Conservation (phyloP, 1,140 invertebrate genomes). For the Zaprionus camerounensis region DNA sequence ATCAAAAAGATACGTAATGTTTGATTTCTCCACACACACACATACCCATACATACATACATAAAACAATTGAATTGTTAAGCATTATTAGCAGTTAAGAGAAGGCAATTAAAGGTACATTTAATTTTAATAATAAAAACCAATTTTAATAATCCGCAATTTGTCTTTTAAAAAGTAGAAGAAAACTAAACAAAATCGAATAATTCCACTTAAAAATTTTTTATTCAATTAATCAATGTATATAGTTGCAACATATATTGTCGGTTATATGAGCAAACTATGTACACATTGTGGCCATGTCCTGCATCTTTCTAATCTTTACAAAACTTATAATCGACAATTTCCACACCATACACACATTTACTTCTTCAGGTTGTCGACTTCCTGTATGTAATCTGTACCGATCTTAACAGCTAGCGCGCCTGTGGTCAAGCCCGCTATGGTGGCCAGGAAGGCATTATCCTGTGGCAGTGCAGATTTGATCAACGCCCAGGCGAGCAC, state of each 20-base stretch:
- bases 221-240: slow-evolving; percentile 25
- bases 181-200: background rate
- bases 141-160: slow-evolving; percentile 54
- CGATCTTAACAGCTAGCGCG: slow-evolving; percentile 86
- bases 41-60: slow-evolving; percentile 37
- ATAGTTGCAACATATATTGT: slow-evolving; percentile 18
- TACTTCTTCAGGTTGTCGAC: slow-evolving; percentile 71
- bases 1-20: slow-evolving; percentile 44
- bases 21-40: slow-evolving; percentile 49
- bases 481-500: slow-evolving; percentile 90
- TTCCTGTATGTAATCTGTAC: slow-evolving; percentile 86
- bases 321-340: slow-evolving; percentile 26
- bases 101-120: slow-evolving; percentile 80
- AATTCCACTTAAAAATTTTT: slow-evolving; percentile 44
- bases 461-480: slow-evolving; percentile 88
- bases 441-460: slow-evolving; percentile 86
- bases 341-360: background rate
- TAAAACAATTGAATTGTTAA: slow-evolving; percentile 81
- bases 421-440: slow-evolving; percentile 87
- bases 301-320: slow-evolving; percentile 18
- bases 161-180: slow-evolving; percentile 5
- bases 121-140: slow-evolving; percentile 80
- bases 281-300: slow-evolving; percentile 4
- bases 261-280: slow-evolving; percentile 15
- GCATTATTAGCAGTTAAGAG: slow-evolving; percentile 77